Conservation (phyloP, 2,797 vertebrate genomes). For the Catostomus latipinnis region DNA sequence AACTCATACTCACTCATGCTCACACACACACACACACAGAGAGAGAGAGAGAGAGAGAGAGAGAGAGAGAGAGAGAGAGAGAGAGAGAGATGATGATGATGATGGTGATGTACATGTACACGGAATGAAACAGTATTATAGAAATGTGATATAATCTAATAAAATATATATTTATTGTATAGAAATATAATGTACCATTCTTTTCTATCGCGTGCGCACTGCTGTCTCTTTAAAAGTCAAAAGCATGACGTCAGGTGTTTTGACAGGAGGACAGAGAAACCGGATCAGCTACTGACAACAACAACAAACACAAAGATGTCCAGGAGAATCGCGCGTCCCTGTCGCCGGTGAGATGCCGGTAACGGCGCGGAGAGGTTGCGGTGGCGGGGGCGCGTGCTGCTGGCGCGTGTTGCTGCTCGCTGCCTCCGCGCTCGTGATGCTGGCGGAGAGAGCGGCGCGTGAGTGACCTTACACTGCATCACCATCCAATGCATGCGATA, state of each 20-base stretch:
- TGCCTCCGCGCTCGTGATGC: constrained; percentile 78
- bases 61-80: not conserved
- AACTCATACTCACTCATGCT: not conserved
- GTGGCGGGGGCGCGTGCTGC: constrained; percentile 75
- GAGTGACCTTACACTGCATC: constrained; percentile 67
- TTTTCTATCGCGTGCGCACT: not conserved
- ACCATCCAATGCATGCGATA: not conserved
- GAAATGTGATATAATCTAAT: not conserved
- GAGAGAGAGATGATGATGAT: too few species aligned
- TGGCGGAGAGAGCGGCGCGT: constrained; percentile 81
- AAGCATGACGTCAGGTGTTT: constrained; percentile 77
- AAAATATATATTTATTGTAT: not conserved
- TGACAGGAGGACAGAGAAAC: constrained; percentile 58
- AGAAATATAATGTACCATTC: not conserved
- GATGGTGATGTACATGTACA: not conserved
- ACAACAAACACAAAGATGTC: constrained; percentile 34
- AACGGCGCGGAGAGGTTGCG: constrained; percentile 61
- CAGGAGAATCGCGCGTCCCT: not conserved
- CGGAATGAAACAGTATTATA: not conserved
- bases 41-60: too few species aligned
- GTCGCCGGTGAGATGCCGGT: constrained; percentile 42
- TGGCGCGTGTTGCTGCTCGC: constrained; percentile 79
- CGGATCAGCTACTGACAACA: constrained; percentile 37
- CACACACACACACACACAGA: not conserved
- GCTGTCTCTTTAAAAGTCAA: constrained; percentile 74